Percentiles rank a stretch among this genome's conserved stretches.
These are phyloP conservation scores for Colostygia pectinataria DNA, from an alignment of 2,888 invertebrate genomes.

Conservation along the genomic window DNA sequence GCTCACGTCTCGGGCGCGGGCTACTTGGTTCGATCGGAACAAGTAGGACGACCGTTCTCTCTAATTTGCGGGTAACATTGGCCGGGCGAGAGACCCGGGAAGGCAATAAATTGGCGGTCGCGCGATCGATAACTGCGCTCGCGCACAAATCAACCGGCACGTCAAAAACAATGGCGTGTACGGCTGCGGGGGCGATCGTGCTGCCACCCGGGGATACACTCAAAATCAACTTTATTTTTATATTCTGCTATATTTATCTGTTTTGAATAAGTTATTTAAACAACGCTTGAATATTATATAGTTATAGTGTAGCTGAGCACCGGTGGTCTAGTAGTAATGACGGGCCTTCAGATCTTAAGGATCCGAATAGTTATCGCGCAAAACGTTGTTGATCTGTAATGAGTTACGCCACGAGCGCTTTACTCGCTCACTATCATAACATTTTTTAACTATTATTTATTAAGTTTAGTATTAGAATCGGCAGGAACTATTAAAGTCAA, in stretches of 20 bases:
- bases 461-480: too few relatives aligned
- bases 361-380: too few relatives aligned
- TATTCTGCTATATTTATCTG: slow-evolving; percentile 4
- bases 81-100: slow-evolving; percentile 55
- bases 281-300: neutral
- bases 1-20: slow-evolving; percentile 34
- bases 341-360: too few relatives aligned
- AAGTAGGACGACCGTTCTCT: slow-evolving; percentile 64
- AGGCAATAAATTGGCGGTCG: slow-evolving; percentile 68
- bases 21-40: slow-evolving; percentile 42
- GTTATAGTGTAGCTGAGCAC: neutral
- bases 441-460: too few relatives aligned
- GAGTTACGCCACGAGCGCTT: too few relatives aligned
- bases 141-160: slow-evolving; percentile 75
- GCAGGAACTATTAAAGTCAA: neutral
- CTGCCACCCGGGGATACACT: slow-evolving; percentile 63
- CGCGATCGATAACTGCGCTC: slow-evolving; percentile 65
- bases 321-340: too few relatives aligned
- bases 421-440: too few relatives aligned
- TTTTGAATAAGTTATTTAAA: slow-evolving; percentile 9
- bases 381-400: too few relatives aligned
- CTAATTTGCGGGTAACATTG: slow-evolving; percentile 61
- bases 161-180: slow-evolving; percentile 69
- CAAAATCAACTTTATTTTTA: slow-evolving; percentile 43
- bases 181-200: slow-evolving; percentile 73